Base-by-base conservation (phyloP, 2,797 vertebrate species). In the Parauchenoglanis punctatus region DNA sequence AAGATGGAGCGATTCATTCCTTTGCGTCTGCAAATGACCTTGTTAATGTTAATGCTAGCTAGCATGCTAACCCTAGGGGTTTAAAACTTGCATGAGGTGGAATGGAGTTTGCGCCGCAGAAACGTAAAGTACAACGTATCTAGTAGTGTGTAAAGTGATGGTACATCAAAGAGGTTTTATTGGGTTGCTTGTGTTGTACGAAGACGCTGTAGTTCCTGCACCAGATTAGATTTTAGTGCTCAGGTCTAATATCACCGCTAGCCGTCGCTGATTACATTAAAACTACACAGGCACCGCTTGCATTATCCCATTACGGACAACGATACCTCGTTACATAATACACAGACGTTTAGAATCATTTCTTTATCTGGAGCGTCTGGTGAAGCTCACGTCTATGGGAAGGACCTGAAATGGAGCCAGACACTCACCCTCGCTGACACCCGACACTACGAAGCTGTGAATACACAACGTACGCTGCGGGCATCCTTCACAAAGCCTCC, bases 301-400 rank as follows among this genome's bases (percentile, higher is more conserved):
- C 52, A 20, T 78, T 20, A 56, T 56, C 28, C 13, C 4, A 2
- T 78, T 35, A 11, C 1, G 23, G 35, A 61, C 44, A 44, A 25
- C 2, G 35, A 81, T 61, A 6, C 56, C 6, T 31, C 11, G 2
- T 63, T 44, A 44, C 23, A 63, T 40, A 23, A 40, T 4, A 20
- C 31, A 23, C 77, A 61, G 63, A 65, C 77, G 4, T 65, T 72
- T 72, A 72, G 13, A 82, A 82, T 73, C 46, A 44, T 28, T 73
- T 35, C 65, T 82, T 58, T 68, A 81, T 65, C 86, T 76, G 59
- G 44, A 76, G 54, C 61, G 68, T 56, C 20, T 83, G 70, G 70
- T 83, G 59, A 76, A 56, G 23, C 8, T 54, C 40, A 83, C 67
- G 68, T 67, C 28, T 75, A 54, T 4, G 20, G 44, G 70, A 76